Conservation (phyloP, 2,888 invertebrate species). For the Rotaria magnacalcarata region DNA sequence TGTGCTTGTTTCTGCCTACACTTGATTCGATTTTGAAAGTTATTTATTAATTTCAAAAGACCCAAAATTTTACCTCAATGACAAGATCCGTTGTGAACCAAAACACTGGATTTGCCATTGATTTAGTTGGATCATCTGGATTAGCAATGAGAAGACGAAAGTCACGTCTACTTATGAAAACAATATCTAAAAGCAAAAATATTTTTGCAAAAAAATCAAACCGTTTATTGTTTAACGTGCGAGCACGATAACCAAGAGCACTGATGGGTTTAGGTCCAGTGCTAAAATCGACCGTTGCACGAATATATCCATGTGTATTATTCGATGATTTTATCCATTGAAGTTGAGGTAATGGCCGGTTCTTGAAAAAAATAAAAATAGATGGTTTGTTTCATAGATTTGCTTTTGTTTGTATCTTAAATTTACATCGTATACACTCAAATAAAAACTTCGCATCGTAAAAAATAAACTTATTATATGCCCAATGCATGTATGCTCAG, state of each 20-base stretch:
- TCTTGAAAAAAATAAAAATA: conserved; percentile 24
- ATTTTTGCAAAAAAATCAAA: neutral
- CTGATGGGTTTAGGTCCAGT: conserved; percentile 40
- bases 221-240: conserved; percentile 42
- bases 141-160: conserved; percentile 51
- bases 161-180: conserved; percentile 50
- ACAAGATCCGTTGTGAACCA: conserved; percentile 48
- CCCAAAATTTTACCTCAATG: neutral
- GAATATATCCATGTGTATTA: conserved; percentile 42
- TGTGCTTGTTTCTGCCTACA: neutral
- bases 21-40: neutral
- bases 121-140: conserved; percentile 49
- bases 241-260: conserved; percentile 44
- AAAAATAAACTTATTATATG: conserved; percentile 11
- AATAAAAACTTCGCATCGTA: conserved; percentile 34
- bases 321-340: conserved; percentile 40
- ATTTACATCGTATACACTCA: conserved; percentile 35
- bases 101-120: conserved; percentile 51
- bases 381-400: too few relatives aligned
- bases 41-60: neutral
- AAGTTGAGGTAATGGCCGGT: conserved; percentile 38
- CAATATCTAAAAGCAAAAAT: conserved; percentile 37
- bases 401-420: neutral
- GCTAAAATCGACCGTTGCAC: conserved; percentile 38
- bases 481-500: conserved; percentile 38